Evolutionary conservation across 2,113 vertebrate genomes (phyloP), one percentile per base, ranked within the genome.

Genomic region (Gymnorhina tibicen): DNA sequence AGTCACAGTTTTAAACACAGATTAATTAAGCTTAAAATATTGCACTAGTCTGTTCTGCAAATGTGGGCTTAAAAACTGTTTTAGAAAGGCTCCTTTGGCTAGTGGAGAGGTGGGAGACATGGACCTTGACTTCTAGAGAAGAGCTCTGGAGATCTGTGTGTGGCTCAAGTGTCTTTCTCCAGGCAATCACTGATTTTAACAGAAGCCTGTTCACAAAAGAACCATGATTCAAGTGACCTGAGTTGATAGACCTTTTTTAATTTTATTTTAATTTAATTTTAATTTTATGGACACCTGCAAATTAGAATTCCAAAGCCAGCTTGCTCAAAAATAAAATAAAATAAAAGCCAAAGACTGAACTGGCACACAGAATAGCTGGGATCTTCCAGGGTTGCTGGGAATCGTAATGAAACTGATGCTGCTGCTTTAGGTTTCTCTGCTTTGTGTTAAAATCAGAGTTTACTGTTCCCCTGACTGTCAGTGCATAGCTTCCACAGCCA

Each of bases 21-120:
- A 67, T 81, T 93, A 96, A 96, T 94, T 82, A 93, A 49, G 64
- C 23, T 56, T 70, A 96, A 94, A 90, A 86, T 91, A 88, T 44
- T 78, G 52, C 39, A 62, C 39, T 88, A 28, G 96, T 93, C 85
- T 89, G 50, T 79, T 94, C 39, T 91, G 79, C 62, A 96, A 82
- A 46, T 67, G 74, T 10, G 76, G 78, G 82, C 72, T 95, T 53
- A 64, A 87, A 96, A 93, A n/a, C 60, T 74, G 67, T 59, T 95
- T 87, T 84, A 73, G 50, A 73, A 76, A 69, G 76, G 60, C 56
- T 91, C 32, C 53, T 69, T 64, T 80, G 84, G 58, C 49, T 58
- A 35, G 76, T 13, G 66, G 53, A 66, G 39, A 90, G 2, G 28
- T 15, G 32, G 32, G n/a, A 82, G 27, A 80, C 41, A 53, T 60